Evolutionary conservation across 2,797 vertebrate species (phyloP), one percentile per base, ranked within the genome.

Genomic region (Chrosomus eos): DNA sequence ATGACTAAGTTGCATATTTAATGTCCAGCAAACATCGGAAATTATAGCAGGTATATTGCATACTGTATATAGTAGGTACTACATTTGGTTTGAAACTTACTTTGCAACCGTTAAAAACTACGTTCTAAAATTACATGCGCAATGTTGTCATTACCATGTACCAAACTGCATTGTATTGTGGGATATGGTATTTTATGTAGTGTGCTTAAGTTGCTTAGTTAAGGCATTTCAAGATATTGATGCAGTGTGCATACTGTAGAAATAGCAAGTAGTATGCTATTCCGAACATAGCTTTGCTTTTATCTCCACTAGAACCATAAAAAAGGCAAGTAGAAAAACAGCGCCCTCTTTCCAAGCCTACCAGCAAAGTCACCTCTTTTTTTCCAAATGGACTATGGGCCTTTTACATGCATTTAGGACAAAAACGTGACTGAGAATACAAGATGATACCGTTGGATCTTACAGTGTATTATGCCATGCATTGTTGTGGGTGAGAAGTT

Each of bases 401-500:
- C 38, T 45, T 33, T 33, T n/a, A 66, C 43, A 53, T 38, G 43
- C 60, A 79, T 64, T 48, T 53, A 75, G n/a, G 48, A 60, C 51
- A 70, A 83, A 83, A 67, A 21, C 33, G 4, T 36, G 31, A 64
- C 72, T 60, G 55, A 64, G 70, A 83, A 68, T 77, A 55, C 11
- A 9, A 43, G 19, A 79, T 26, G 62, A 77, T 55, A 68, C n/a
- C 7, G 6, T 8, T 70, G 48, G 53, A 70, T 64, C 48, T 67
- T 83, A 51, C n/a, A 77, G 48, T 28, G 36, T 31, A n/a, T 70
- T 53, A 81, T 18, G 48, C 45, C 40, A 28, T 43, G 82, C 36
- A 78, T 55, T 81, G 45, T 73, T 81, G 60, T 73, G 60, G 33
- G 70, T 85, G 78, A 80, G 36, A 74, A 66, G 58, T 78, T 78